Conservation (phyloP, 2,888 invertebrate genomes). For the Pogonocherus hispidulus region DNA sequence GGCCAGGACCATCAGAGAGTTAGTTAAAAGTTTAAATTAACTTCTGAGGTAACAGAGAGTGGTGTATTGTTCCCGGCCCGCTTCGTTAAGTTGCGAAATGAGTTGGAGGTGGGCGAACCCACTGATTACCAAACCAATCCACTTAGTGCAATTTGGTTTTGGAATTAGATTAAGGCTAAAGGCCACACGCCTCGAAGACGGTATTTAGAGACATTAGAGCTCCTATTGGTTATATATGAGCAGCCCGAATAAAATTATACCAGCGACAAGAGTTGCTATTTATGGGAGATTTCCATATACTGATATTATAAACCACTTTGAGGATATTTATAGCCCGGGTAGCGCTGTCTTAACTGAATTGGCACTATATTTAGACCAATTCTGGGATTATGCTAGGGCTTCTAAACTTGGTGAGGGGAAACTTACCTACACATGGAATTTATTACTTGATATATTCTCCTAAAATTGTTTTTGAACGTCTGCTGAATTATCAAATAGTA, state of each 20-base stretch:
- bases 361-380: no score
- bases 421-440: no score
- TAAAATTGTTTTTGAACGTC: no score
- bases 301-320: not conserved
- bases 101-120: conserved; percentile 20
- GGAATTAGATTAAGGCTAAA: conserved; percentile 33
- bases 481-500: no score
- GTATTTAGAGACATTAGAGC: conserved; percentile 22
- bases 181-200: conserved; percentile 28
- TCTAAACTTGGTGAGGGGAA: no score
- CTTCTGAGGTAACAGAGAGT: conserved; percentile 32
- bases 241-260: conserved; percentile 21
- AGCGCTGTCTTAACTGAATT: no score
- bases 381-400: no score
- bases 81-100: conserved; percentile 30
- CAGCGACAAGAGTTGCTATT: conserved; percentile 2
- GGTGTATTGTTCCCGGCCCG: conserved; percentile 33
- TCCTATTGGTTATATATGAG: conserved; percentile 23
- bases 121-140: conserved; percentile 31
- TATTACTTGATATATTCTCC: no score
- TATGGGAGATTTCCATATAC: not conserved
- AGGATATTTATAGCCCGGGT: no score
- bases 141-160: conserved; percentile 31
- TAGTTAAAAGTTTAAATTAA: conserved; percentile 39
- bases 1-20: not conserved